Percentiles rank a stretch among this genome's conserved stretches.
Evolutionary conservation across 2,888 invertebrate species (phyloP).

Genomic region (Leptopilina myrica): DNA sequence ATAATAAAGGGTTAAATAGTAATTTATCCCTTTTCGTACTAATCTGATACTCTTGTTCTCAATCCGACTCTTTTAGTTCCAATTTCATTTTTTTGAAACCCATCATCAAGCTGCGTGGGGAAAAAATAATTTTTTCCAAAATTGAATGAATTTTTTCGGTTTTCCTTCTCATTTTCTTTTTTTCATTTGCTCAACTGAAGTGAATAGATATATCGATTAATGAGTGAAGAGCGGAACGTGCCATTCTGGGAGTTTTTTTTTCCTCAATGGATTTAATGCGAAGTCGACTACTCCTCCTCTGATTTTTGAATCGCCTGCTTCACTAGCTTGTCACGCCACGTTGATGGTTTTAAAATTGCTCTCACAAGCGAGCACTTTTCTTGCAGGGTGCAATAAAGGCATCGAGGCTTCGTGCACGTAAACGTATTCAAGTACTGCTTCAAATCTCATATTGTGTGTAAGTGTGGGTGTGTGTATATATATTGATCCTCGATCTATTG

Average conservation of each 20-base stretch:
- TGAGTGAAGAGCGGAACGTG: conserved; percentile 20
- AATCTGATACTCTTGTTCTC: too few species aligned
- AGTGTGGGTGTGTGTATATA: too few species aligned
- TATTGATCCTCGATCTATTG: conserved; percentile 27
- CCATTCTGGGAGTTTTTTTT: conserved; percentile 11
- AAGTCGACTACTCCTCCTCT: conserved; percentile 36
- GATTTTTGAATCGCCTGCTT: conserved; percentile 28
- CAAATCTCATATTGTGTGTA: conserved; percentile 21
- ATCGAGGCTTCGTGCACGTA: conserved; percentile 14
- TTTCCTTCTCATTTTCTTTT: too few species aligned
- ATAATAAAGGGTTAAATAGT: too few species aligned
- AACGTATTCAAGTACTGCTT: conserved; percentile 26
- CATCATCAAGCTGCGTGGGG: too few species aligned
- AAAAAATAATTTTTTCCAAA: too few species aligned
- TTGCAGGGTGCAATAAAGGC: conserved; percentile 30
- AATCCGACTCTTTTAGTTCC: too few species aligned
- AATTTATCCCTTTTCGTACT: too few species aligned
- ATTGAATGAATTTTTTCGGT: too few species aligned
- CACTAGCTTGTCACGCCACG: conserved; percentile 32
- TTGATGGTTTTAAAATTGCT: conserved; percentile 28
- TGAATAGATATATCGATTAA: conserved; percentile 32
- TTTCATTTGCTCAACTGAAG: not conserved
- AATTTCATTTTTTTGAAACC: too few species aligned
- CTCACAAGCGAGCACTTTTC: conserved; percentile 22
- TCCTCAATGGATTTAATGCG: conserved; percentile 29